phyloP scores from a whole-genome alignment of 2,888 invertebrate species.

The Luperina testacea region DNA sequence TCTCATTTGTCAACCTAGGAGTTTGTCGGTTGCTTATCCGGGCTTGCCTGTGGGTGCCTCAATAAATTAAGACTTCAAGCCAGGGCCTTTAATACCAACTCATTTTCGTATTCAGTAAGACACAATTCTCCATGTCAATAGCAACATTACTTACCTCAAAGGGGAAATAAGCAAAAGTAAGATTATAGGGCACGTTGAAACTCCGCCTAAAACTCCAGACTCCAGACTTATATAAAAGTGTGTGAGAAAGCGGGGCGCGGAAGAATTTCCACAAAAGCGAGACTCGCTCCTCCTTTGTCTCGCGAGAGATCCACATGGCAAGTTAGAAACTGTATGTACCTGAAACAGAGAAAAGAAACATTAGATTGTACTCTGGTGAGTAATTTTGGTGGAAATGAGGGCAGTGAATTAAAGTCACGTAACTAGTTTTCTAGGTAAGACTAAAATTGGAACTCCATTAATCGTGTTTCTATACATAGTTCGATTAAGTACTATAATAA shows the following conservation, averaged over 20 bases:
- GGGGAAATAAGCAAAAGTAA: slow-evolving; percentile 27
- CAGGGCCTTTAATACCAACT: neutral
- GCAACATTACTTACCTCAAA: slow-evolving; percentile 27
- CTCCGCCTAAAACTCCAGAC: slow-evolving; percentile 51
- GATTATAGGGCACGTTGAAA: slow-evolving; percentile 46
- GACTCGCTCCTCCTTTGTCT: slow-evolving; percentile 60
- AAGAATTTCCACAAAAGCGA: slow-evolving; percentile 59
- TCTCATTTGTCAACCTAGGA: too few relatives aligned
- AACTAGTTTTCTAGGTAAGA: neutral
- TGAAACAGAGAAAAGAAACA: slow-evolving; percentile 54
- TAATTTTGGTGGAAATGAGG: slow-evolving; percentile 41
- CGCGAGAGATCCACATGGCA: slow-evolving; percentile 39
- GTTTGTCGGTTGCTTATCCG: too few relatives aligned
- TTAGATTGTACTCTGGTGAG: slow-evolving; percentile 42
- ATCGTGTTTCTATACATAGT: neutral
- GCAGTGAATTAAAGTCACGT: slow-evolving; percentile 20
- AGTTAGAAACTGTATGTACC: slow-evolving; percentile 58
- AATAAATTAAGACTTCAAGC: neutral
- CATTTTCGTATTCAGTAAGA: neutral
- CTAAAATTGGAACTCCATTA: too few relatives aligned
- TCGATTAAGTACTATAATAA: neutral
- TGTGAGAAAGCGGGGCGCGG: slow-evolving; percentile 50
- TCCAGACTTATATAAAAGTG: slow-evolving; percentile 46
- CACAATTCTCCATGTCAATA: slow-evolving; percentile 21
- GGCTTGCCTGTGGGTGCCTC: neutral